Base-by-base conservation (phyloP, 2,888 invertebrate genomes). In the Drosophila multiciliata region DNA sequence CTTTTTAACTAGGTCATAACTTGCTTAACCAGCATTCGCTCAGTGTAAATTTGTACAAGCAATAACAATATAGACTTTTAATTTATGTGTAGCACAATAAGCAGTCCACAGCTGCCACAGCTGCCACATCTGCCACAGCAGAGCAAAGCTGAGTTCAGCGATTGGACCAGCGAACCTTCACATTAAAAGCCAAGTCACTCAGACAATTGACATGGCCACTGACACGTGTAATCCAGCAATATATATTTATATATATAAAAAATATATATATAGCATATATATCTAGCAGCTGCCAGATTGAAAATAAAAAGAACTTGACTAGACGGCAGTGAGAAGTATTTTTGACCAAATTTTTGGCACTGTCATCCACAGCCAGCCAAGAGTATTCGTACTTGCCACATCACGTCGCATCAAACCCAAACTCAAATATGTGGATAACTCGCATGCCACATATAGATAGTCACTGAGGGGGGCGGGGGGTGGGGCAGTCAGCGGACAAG, bases 151-250 rank as follows among this genome's bases (percentile, higher is more conserved):
- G 20, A 23, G 23, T 55, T 57, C 36, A 38, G 38, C 61, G 40
- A 35, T 7, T 7, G 33, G 32, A 17, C 20, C 48, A 42, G n/a
- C 32, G 26, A 33, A 36, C 36, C 35, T 32, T n/a, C 35, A 59
- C 78, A 67, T 80, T 77, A 72, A 63, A 55, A 49, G 62, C 49
- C 73, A 77, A 73, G 65, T 84, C 80, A 85, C 73, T 76, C 89
- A 67, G 66, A 71, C 87, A 87, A 80, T 90, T 90, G 90, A 89
- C 87, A 84, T 84, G 89, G 73, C 75, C 80, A 78, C 73, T 76
- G 90, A 89, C 90, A 90, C 89, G 82, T 90, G 90, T 87, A 87
- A 87, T 76, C 74, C 66, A 59, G 64, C 69, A 81, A 48, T 66
- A 66, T 66, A 62, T 40, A 40, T 38, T 23, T 11, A 40, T 32